A percentile compares a stretch with the other conserved stretches of the same genome.
Conservation (phyloP, 2,888 invertebrate genomes). For the Dryococelus australis region DNA sequence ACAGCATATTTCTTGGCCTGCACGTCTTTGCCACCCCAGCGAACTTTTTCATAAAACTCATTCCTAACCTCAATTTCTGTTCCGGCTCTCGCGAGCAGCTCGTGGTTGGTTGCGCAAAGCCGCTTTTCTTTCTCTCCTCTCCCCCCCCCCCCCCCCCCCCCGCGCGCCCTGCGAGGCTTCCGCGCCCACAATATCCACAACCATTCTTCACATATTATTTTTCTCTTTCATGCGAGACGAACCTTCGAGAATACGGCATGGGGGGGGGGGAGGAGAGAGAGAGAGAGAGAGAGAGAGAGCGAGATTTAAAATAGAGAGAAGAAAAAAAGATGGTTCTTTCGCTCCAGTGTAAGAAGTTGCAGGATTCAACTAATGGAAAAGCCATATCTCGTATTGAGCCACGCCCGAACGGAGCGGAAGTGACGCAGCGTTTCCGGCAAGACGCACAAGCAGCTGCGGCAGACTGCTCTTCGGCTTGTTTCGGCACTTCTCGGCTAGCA, state of each 20-base stretch:
- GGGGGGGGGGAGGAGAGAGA: not conserved
- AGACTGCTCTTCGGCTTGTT: not conserved
- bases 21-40: slow-evolving; percentile 20
- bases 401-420: not conserved
- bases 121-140: not conserved
- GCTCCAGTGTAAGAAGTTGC: not conserved
- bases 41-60: slow-evolving; percentile 29
- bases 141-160: not conserved
- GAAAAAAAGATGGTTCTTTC: not conserved
- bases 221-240: slow-evolving; percentile 28
- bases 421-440: not conserved
- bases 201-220: slow-evolving; percentile 29
- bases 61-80: slow-evolving; percentile 29
- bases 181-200: slow-evolving; percentile 26
- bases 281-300: not conserved
- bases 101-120: slow-evolving; percentile 27
- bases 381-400: slow-evolving; percentile 8
- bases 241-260: slow-evolving; percentile 11
- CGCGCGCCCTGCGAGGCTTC: not conserved
- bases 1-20: not conserved
- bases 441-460: not conserved
- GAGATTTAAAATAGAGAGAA: not conserved
- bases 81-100: slow-evolving; percentile 21
- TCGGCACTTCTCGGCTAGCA: not conserved
- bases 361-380: slow-evolving; percentile 16